Evolutionary conservation across 2,113 vertebrate genomes (phyloP), one percentile per base, ranked within the genome.

Genomic region (Cinclus mexicanus): DNA sequence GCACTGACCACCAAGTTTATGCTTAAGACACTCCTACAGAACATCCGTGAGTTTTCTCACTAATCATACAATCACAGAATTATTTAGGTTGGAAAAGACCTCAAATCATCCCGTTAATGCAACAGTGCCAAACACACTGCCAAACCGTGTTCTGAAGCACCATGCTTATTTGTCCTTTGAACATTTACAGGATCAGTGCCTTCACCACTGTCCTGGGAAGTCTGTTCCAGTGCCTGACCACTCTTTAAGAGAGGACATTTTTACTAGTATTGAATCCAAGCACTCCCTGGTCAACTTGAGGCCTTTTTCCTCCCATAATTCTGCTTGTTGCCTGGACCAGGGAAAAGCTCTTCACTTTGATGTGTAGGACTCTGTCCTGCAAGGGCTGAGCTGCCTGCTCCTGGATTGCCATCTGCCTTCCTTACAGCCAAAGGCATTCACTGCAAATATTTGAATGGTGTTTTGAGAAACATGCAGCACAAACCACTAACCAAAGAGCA

Each of bases 31-130:
- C 1, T 64, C 10, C 8, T 1, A 5, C 10, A 25, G 15, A 77
- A 4, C 11, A 60, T 8, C 10, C n/a, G 4, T 1, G 13, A 67
- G 6, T 35, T 67, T 86, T 74, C 56, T 64, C 25, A 55, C 33
- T 75, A 63, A n/a, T 22, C 29, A 28, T 5, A 25, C 4, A 41
- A 47, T 47, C 24, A 60, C 9, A n/a, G 14, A 68, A 10, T n/a
- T 10, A 22, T 76, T 83, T 83, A 10, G 3, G 2, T 9, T 35
- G 29, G 23, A 49, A 76, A 60, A 55, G 10, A 18, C 10, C 12
- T 49, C 17, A 61, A 69, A n/a, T 55, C 4, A 31, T 23, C 7
- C 12, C 0, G 0, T 49, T 26, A 55, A 35, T 17, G 3, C 14
- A 46, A 8, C 11, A 22, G 6, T 19, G 21, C 3, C 9, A 61